A percentile compares a stretch with the other conserved stretches of the same genome.
Evolutionary conservation across 2,797 vertebrate species (phyloP).

Genomic region (Fringilla coelebs): DNA sequence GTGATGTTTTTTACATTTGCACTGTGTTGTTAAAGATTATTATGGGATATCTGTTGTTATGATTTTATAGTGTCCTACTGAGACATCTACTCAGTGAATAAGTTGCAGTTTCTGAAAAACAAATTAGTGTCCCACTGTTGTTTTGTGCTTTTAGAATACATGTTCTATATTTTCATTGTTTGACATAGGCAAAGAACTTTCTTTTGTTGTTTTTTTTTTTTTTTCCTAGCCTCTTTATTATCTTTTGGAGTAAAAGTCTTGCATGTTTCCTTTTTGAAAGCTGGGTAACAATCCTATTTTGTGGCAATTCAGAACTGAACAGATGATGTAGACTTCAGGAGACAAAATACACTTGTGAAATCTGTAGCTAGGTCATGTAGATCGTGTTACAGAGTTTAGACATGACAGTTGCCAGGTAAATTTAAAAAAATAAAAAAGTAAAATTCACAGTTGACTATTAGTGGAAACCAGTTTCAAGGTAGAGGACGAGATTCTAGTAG

Average conservation of each 20-base stretch:
- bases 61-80: conserved; percentile 10
- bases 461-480: neutral
- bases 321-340: neutral
- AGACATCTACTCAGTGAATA: neutral
- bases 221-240: neutral
- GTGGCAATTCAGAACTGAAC: neutral
- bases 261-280: neutral
- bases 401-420: neutral
- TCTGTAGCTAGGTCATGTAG: neutral
- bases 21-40: conserved; percentile 6
- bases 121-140: neutral
- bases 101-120: neutral
- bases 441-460: neutral
- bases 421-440: neutral
- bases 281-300: neutral
- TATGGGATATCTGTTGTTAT: conserved; percentile 10
- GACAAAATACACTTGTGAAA: neutral
- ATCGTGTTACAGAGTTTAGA: neutral
- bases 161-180: neutral
- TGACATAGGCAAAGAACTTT: neutral
- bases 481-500: neutral
- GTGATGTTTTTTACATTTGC: neutral
- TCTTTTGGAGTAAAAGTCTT: neutral
- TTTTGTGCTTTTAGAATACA: neutral
- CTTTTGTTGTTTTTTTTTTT: too few relatives aligned